Evolutionary conservation across 2,888 invertebrate genomes (phyloP).

Genomic region (Strigamia crassipes): DNA sequence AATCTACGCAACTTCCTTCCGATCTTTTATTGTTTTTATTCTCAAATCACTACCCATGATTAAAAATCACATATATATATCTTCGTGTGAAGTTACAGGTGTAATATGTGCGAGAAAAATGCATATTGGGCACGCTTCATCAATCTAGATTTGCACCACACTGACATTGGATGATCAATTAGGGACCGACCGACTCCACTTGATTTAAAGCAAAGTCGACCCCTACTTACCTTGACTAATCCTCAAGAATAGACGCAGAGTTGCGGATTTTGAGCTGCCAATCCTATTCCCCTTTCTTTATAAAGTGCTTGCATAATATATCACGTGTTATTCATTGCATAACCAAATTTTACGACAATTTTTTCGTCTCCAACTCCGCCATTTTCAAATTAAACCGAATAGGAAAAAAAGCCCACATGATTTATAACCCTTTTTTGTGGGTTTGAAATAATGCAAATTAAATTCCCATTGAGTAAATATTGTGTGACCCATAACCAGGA

Average conservation of each 20-base stretch:
- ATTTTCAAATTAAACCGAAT: no score
- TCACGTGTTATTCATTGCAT: background rate
- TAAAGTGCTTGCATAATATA: background rate
- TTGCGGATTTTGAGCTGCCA: background rate
- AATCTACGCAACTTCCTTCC: no score
- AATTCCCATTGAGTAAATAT: background rate
- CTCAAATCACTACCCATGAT: no score
- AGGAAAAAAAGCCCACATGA: background rate
- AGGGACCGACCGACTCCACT: background rate
- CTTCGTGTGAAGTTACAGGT: background rate
- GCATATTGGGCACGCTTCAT: background rate
- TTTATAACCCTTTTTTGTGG: background rate
- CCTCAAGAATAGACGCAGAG: background rate
- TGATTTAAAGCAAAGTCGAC: background rate
- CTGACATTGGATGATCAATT: background rate
- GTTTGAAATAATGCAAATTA: background rate
- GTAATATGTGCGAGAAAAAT: background rate
- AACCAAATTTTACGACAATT: no score
- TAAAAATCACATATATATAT: background rate
- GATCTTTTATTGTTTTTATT: no score
- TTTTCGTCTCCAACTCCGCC: no score
- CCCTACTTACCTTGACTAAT: conserved; percentile 6
- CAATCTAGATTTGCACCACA: background rate
- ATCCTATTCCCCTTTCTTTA: background rate
- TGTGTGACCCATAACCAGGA: background rate